Conservation (phyloP, 2,797 vertebrate species). For the Acanthurus leucopareius region DNA sequence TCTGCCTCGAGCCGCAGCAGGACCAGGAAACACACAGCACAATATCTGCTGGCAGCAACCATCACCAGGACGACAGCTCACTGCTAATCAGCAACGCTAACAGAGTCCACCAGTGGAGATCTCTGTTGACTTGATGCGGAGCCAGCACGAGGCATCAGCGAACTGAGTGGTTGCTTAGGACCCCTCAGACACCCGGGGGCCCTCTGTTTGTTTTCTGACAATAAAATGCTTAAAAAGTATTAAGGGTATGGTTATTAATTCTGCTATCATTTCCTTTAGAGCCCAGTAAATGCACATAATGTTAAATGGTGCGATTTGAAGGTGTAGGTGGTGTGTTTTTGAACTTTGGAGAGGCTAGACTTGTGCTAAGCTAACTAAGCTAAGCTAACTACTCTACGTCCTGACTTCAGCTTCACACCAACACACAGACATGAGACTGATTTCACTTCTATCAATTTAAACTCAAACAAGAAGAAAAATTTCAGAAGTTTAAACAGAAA, state of each 20-base stretch:
- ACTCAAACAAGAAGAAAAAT: too few species aligned
- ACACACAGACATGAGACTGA: too few species aligned
- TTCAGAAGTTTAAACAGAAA: too few species aligned
- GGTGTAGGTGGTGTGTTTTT: not conserved
- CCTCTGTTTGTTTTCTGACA: not conserved
- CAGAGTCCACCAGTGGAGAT: constrained; percentile 40
- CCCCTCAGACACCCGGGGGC: not conserved
- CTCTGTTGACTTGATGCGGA: constrained; percentile 42
- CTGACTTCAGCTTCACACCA: not conserved
- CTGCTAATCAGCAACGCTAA: constrained; percentile 56
- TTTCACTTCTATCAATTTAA: too few species aligned
- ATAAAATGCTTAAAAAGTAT: not conserved
- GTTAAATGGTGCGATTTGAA: not conserved
- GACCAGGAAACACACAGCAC: constrained; percentile 63
- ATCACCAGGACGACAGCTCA: constrained; percentile 68
- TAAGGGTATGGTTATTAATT: not conserved
- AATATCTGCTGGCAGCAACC: constrained; percentile 31
- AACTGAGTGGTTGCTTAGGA: constrained; percentile 43
- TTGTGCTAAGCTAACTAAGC: too few species aligned
- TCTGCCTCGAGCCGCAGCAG: constrained; percentile 51
- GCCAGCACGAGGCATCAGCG: constrained; percentile 40
- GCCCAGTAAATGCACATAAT: not conserved
- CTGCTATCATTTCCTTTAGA: not conserved
- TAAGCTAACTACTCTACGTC: not conserved
- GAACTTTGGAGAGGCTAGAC: too few species aligned